Conservation (phyloP, 2,888 invertebrate species). For the Morinoia aosen region DNA sequence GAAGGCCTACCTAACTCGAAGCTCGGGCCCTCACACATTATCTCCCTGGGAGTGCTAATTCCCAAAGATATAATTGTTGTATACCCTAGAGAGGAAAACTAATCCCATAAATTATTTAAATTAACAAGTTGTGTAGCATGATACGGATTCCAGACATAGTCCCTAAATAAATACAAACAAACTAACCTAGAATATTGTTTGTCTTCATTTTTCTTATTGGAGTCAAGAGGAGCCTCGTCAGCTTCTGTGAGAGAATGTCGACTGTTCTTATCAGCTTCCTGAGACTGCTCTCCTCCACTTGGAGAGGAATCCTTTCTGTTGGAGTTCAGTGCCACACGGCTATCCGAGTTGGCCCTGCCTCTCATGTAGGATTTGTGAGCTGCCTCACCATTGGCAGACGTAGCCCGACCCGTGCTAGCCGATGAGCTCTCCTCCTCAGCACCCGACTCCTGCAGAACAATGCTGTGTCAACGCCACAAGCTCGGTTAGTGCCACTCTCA, state of each 20-base stretch:
- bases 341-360: not conserved
- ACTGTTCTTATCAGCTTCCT: not conserved
- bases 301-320: not conserved
- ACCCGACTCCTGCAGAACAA: conserved; percentile 64
- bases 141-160: too few species aligned
- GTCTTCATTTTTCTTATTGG: conserved; percentile 28
- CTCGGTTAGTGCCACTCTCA: conserved; percentile 54
- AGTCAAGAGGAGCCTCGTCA: not conserved
- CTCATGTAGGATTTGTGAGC: not conserved
- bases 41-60: too few species aligned
- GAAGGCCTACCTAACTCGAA: too few species aligned
- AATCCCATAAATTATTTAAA: too few species aligned
- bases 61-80: too few species aligned
- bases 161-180: not conserved
- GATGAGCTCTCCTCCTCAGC: conserved; percentile 55
- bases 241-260: conserved; percentile 22
- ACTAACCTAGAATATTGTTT: conserved; percentile 40
- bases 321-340: not conserved
- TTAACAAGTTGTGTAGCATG: too few species aligned
- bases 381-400: conserved; percentile 29
- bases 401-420: not conserved
- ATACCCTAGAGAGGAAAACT: too few species aligned
- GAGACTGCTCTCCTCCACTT: not conserved
- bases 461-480: conserved; percentile 61
- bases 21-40: too few species aligned